phyloP scores from a whole-genome alignment of 2,797 vertebrate genomes.

The Tragopan temminckii region DNA sequence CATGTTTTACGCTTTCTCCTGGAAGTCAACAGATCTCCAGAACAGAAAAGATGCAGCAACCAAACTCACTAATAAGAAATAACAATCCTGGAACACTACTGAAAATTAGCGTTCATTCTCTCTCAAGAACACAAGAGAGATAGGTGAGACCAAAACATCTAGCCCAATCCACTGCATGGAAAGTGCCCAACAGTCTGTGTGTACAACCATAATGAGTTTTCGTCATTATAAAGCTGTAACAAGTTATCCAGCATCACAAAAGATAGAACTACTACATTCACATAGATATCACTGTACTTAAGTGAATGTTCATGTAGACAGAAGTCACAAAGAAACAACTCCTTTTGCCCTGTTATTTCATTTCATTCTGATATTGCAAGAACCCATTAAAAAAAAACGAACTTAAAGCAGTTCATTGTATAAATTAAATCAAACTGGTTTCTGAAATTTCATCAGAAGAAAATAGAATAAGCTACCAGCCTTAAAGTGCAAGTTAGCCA shows the following conservation, averaged over 20 bases:
- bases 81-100: not conserved
- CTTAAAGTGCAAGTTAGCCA: slow-evolving; percentile 50
- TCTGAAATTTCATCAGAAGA: slow-evolving; percentile 44
- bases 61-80: not conserved
- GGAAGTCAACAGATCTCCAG: not conserved
- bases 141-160: not conserved
- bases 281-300: not conserved
- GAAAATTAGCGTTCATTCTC: not conserved
- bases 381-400: not conserved
- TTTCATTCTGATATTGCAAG: slow-evolving; percentile 1
- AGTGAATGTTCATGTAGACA: not conserved
- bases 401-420: not conserved
- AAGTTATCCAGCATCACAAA: not conserved
- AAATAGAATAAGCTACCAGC: slow-evolving; percentile 3
- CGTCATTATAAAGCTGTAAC: not conserved
- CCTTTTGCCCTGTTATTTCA: not conserved
- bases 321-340: not conserved
- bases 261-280: not conserved
- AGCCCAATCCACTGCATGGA: not conserved
- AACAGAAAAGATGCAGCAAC: not conserved
- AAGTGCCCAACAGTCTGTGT: not conserved
- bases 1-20: not conserved
- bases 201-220: not conserved
- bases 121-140: not conserved
- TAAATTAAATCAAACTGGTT: not conserved